Evolutionary conservation across 2,888 invertebrate genomes (phyloP).

Genomic region (Hemaris fuciformis): DNA sequence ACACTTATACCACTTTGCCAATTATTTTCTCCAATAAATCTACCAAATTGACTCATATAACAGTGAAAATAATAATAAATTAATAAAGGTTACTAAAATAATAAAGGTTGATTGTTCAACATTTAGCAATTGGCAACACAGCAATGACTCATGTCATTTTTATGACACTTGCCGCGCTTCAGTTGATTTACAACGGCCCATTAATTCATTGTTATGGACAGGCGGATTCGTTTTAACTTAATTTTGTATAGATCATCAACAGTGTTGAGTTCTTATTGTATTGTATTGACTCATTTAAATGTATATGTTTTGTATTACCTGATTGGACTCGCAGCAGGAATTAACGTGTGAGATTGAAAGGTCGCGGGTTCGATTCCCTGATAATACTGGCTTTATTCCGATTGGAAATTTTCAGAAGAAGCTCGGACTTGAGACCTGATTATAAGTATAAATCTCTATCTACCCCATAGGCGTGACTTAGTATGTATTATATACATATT

Average conservation of each 20-base stretch:
- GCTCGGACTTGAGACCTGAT: too few relatives aligned
- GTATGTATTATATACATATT: too few relatives aligned
- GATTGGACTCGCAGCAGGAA: not conserved
- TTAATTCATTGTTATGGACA: slow-evolving; percentile 9
- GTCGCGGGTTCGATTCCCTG: too few relatives aligned
- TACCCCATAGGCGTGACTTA: too few relatives aligned
- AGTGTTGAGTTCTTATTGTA: not conserved
- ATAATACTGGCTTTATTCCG: too few relatives aligned
- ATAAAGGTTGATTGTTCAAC: not conserved
- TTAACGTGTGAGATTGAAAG: not conserved
- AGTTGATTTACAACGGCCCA: not conserved
- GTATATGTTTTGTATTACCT: not conserved
- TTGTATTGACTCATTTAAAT: not conserved
- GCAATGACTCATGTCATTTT: slow-evolving; percentile 2
- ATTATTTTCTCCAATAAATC: not conserved
- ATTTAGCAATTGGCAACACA: not conserved
- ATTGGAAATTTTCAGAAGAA: too few relatives aligned
- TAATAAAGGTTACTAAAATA: not conserved
- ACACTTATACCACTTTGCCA: too few relatives aligned
- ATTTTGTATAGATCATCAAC: not conserved
- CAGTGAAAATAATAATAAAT: too few relatives aligned
- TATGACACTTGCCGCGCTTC: not conserved
- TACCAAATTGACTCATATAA: too few relatives aligned
- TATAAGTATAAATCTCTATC: too few relatives aligned
- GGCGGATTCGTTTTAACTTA: not conserved